Evolutionary conservation across 2,888 invertebrate species (phyloP).

Genomic region (Lasius platythorax): DNA sequence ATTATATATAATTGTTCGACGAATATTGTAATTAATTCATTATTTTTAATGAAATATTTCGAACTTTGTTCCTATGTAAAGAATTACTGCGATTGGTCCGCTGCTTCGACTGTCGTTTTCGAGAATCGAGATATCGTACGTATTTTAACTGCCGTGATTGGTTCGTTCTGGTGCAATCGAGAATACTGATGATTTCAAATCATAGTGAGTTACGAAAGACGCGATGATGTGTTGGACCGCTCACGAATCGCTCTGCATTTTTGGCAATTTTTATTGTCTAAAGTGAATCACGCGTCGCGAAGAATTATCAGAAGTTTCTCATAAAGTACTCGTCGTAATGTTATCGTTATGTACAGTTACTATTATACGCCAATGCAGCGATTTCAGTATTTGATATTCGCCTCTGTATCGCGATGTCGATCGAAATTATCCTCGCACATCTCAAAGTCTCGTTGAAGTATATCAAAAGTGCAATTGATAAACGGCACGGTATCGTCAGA

Average conservation of each 20-base stretch:
- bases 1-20: background rate
- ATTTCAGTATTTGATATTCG: too few species aligned
- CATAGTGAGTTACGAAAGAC: background rate
- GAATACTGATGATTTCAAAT: background rate
- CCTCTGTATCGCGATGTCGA: too few species aligned
- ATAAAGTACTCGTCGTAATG: too few species aligned
- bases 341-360: too few species aligned
- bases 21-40: background rate
- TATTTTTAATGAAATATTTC: background rate
- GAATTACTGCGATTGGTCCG: background rate
- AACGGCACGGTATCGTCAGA: too few species aligned
- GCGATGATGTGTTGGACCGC: background rate
- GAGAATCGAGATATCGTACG: background rate
- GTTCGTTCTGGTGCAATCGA: background rate
- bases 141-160: background rate
- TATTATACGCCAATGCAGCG: too few species aligned
- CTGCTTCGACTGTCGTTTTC: background rate
- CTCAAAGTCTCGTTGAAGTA: too few species aligned
- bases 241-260: background rate
- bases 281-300: background rate
- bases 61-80: background rate
- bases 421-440: too few species aligned
- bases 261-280: background rate
- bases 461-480: too few species aligned
- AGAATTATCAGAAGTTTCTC: too few species aligned